Conservation (phyloP, 2,888 invertebrate genomes). For the Lycaena phlaeas region DNA sequence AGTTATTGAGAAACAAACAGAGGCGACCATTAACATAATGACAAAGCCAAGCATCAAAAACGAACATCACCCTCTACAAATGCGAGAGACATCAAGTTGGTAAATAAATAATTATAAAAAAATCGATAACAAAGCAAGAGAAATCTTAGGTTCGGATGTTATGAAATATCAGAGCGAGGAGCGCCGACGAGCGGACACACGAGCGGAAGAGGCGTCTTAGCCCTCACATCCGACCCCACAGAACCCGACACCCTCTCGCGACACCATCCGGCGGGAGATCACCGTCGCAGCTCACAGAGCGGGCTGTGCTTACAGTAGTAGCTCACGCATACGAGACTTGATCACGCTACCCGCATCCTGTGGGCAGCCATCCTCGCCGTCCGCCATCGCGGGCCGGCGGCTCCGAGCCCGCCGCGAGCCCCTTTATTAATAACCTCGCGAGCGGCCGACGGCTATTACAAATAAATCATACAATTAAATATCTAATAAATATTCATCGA, state of each 20-base stretch:
- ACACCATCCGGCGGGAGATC: constrained; percentile 14
- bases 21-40: too few relatives aligned
- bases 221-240: constrained; percentile 8
- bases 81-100: too few relatives aligned
- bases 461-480: constrained; percentile 23
- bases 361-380: too few relatives aligned
- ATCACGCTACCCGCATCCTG: too few relatives aligned
- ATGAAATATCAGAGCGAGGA: not conserved
- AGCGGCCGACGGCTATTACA: not conserved
- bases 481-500: constrained; percentile 26
- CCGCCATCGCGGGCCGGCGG: not conserved
- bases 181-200: not conserved
- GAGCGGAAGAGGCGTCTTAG: constrained; percentile 4
- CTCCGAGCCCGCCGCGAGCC: not conserved
- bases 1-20: too few relatives aligned
- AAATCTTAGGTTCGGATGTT: too few relatives aligned
- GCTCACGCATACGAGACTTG: too few relatives aligned
- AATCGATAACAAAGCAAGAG: too few relatives aligned
- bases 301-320: too few relatives aligned
- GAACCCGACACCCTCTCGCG: constrained; percentile 17
- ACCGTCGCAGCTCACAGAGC: not conserved
- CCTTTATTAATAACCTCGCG: constrained; percentile 7
- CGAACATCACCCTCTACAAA: too few relatives aligned
- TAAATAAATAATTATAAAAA: too few relatives aligned
- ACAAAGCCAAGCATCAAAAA: too few relatives aligned